Percentiles rank a stretch among this genome's conserved stretches.
Conservation (phyloP, 2,113 vertebrate genomes). For the Channa maculata region DNA sequence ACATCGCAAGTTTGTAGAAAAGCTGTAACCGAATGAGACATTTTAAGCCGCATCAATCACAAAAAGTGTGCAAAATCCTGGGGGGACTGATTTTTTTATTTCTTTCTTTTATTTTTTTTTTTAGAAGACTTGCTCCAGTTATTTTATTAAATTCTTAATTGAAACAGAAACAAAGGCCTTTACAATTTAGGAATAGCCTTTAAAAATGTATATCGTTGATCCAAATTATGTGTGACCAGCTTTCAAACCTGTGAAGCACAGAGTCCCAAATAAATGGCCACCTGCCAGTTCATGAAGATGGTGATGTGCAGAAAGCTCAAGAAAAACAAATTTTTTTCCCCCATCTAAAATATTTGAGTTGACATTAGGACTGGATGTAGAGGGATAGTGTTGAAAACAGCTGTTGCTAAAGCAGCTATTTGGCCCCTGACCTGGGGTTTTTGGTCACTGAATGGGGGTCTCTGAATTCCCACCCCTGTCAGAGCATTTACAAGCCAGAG, state of each 20-base stretch:
- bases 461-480: slow-evolving; percentile 87
- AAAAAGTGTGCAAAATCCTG: too few relatives aligned
- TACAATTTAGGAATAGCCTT: not conserved
- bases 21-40: too few relatives aligned
- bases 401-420: slow-evolving; percentile 86
- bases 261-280: slow-evolving; percentile 28
- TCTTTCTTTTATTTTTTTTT: not conserved
- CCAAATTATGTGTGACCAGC: not conserved
- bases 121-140: not conserved
- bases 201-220: not conserved
- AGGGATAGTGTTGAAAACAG: slow-evolving; percentile 76
- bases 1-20: too few relatives aligned
- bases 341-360: not conserved
- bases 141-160: not conserved
- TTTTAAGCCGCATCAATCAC: too few relatives aligned
- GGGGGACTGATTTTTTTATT: too few relatives aligned
- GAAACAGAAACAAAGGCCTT: not conserved
- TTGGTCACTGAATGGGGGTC: slow-evolving; percentile 84
- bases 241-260: not conserved
- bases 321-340: too few relatives aligned
- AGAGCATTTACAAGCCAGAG: slow-evolving; percentile 88
- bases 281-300: slow-evolving; percentile 19
- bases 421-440: slow-evolving; percentile 89
- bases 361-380: slow-evolving; percentile 18
- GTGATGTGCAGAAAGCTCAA: not conserved